Percentiles rank a stretch among this genome's conserved stretches.
These are phyloP conservation scores for Syrphus vitripennis DNA, from an alignment of 2,888 invertebrate genomes.

Conservation along the genomic window DNA sequence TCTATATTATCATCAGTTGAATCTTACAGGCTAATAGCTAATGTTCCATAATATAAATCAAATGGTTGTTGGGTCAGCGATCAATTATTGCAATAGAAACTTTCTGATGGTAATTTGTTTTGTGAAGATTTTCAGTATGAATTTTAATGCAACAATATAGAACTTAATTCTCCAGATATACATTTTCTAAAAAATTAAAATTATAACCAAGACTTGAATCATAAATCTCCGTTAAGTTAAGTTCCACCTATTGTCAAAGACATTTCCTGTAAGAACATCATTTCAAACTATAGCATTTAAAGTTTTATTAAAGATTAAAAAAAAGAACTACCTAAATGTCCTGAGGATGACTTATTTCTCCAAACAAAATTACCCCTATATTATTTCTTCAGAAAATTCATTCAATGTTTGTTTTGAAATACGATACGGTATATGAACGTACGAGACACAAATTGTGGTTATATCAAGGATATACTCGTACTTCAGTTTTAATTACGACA, in stretches of 20 bases:
- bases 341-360: not conserved
- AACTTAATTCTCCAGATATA: too few relatives aligned
- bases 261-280: too few relatives aligned
- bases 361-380: not conserved
- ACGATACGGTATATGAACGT: not conserved
- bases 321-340: too few relatives aligned
- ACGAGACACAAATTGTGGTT: not conserved
- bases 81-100: not conserved
- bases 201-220: too few relatives aligned
- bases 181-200: too few relatives aligned
- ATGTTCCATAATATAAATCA: not conserved
- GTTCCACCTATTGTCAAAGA: too few relatives aligned
- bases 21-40: not conserved
- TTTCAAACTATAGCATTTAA: too few relatives aligned
- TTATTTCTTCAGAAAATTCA: not conserved
- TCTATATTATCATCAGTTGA: not conserved
- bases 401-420: not conserved
- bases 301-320: too few relatives aligned
- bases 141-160: too few relatives aligned
- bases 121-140: not conserved
- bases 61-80: not conserved
- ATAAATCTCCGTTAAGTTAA: too few relatives aligned
- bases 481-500: conserved; percentile 65
- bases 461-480: conserved; percentile 52
- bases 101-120: not conserved